A percentile compares a stretch with the other conserved stretches of the same genome.
Conservation (phyloP, 2,797 vertebrate species). For the Phoebastria nigripes region DNA sequence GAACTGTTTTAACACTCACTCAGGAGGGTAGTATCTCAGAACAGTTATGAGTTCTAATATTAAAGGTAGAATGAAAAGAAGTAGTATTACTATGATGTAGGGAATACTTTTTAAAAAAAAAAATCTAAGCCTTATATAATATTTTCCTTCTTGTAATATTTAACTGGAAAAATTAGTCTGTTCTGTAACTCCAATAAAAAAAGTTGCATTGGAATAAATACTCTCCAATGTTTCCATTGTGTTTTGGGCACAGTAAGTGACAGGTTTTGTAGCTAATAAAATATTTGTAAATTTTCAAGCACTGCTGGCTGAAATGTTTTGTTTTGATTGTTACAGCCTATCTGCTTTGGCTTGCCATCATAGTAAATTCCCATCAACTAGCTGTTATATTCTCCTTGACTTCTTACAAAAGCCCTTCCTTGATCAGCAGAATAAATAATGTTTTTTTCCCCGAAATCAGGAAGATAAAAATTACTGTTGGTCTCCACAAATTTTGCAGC, state of each 20-base stretch:
- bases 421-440: neutral
- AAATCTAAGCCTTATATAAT: neutral
- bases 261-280: neutral
- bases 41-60: neutral
- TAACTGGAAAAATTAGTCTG: neutral
- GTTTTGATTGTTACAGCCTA: neutral
- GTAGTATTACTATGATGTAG: neutral
- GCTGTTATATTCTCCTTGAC: neutral
- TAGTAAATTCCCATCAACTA: neutral
- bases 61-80: neutral
- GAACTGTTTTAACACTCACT: neutral
- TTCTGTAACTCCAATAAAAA: neutral
- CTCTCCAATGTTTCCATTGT: neutral
- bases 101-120: neutral
- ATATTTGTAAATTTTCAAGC: neutral
- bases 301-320: neutral
- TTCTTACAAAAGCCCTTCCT: neutral
- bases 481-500: neutral
- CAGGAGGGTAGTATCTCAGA: neutral
- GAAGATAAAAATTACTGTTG: neutral
- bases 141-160: neutral
- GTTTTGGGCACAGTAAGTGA: neutral
- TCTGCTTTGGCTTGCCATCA: neutral
- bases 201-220: neutral
- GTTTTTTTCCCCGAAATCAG: fast-evolving